Base-by-base conservation (phyloP, 2,888 invertebrate species). In the Nomada fabriciana region DNA sequence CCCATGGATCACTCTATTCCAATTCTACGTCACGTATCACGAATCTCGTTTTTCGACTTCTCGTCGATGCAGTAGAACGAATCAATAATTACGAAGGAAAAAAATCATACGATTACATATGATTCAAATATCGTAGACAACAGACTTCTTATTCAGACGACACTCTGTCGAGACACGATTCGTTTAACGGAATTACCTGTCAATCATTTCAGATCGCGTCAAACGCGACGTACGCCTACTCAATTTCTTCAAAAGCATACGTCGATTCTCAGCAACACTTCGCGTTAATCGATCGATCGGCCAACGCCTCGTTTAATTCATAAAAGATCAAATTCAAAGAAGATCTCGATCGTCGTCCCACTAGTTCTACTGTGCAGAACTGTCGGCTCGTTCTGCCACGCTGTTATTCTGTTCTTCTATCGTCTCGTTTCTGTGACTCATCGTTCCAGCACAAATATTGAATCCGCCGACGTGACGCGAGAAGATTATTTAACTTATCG, bases 401-500 rank as follows among this genome's bases (percentile, higher is more conserved):
- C 13, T 23, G 10, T 15, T 5, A 20, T 36, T 20, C 63, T 11
- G 50, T 57, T 57, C 36, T 42, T 20, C 29, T 15, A 29, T 55
- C 18, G 0, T 43, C 3, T 18, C n/a, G 13, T 42, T 55, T 20
- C 9, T 2, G 20, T 65, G 68, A 78, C 64, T 73, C 69, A 60
- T 25, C 64, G 59, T 63, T 65, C n/a, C 7, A 57, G 4, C 59
- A 36, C 53, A 77, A 74, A 82, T 73, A 82, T 82, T 61, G 79
- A 84, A 60, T 52, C 61, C 55, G 10, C 36, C 23, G 71, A 71
- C 36, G 9, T 7, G 36, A 36, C 36, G 42, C 55, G 72, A 42
- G 18, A 23, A 11, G 81, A 76, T 75, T 67, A 61, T 75, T 80
- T 67, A 59, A 55, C 60, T 74, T 36, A 61, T 79, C 80, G 55